phyloP scores from a whole-genome alignment of 1,140 invertebrate species.

The Coptotermes formosanus region DNA sequence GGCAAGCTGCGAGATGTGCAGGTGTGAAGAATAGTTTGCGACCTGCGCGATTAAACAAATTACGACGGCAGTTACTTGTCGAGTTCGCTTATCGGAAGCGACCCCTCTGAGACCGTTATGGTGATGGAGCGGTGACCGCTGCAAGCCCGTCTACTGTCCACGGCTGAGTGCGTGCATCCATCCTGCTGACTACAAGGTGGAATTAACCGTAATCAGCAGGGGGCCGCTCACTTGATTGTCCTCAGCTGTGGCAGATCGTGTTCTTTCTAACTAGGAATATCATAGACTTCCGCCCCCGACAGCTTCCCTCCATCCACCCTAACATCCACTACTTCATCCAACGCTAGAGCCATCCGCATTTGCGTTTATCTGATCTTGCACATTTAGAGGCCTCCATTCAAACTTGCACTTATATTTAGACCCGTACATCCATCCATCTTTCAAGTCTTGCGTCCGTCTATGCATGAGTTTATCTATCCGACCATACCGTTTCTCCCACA shows the following conservation, averaged over 20 bases:
- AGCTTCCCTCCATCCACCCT: neutral
- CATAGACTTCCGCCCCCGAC: neutral
- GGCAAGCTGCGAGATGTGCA: no score
- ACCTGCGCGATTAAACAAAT: neutral
- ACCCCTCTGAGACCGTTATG: neutral
- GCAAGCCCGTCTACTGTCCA: neutral
- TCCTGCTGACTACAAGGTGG: neutral
- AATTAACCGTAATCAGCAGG: neutral
- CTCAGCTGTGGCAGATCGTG: neutral
- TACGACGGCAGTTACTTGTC: neutral
- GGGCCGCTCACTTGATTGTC: neutral
- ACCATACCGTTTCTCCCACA: no score
- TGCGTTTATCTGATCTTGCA: no score
- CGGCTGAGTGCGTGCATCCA: neutral
- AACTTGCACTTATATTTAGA: no score
- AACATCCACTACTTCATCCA: no score
- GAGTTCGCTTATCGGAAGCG: neutral
- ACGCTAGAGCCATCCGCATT: no score
- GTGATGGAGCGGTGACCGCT: neutral
- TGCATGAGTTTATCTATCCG: no score
- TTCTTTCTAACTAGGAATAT: neutral
- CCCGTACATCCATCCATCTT: no score
- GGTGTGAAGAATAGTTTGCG: no score
- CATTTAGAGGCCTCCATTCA: no score
- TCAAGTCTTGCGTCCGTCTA: no score